Percentiles rank a stretch among this genome's conserved stretches.
phyloP scores from a whole-genome alignment of 2,113 vertebrate species.

The Chamaea fasciata region DNA sequence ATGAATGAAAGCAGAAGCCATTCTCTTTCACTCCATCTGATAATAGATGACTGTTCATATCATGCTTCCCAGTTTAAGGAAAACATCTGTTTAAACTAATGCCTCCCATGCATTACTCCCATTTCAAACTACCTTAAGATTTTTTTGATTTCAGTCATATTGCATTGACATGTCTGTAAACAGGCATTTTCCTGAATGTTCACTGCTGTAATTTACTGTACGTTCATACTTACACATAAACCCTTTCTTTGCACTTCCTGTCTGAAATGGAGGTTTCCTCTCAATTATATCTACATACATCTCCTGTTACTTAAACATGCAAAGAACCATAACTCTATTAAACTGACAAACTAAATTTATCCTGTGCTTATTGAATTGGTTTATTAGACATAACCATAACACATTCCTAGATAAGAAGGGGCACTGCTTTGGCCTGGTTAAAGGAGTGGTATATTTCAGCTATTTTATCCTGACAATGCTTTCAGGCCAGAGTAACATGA shows the following conservation, averaged over 20 bases:
- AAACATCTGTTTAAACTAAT: neutral
- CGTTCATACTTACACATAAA: neutral
- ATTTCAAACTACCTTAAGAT: neutral
- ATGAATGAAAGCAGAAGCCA: neutral
- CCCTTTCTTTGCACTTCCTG: neutral
- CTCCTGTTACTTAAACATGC: neutral
- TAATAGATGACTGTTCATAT: neutral
- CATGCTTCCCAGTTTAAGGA: neutral
- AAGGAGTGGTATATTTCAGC: conserved; percentile 50
- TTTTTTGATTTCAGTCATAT: neutral
- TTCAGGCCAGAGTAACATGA: conserved; percentile 14
- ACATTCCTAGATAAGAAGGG: conserved; percentile 62
- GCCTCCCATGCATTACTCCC: neutral
- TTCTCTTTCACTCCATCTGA: neutral
- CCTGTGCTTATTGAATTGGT: conserved; percentile 26
- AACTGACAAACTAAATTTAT: conserved; percentile 50
- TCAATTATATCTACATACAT: neutral
- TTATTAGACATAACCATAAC: conserved; percentile 61
- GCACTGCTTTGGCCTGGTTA: conserved; percentile 8
- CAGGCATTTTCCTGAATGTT: neutral
- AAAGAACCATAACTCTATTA: conserved; percentile 15
- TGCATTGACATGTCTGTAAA: neutral
- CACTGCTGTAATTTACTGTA: neutral
- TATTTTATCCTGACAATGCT: conserved; percentile 52
- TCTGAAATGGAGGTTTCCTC: neutral